phyloP scores from a whole-genome alignment of 1,140 invertebrate species.

The Hyphantria cunea region DNA sequence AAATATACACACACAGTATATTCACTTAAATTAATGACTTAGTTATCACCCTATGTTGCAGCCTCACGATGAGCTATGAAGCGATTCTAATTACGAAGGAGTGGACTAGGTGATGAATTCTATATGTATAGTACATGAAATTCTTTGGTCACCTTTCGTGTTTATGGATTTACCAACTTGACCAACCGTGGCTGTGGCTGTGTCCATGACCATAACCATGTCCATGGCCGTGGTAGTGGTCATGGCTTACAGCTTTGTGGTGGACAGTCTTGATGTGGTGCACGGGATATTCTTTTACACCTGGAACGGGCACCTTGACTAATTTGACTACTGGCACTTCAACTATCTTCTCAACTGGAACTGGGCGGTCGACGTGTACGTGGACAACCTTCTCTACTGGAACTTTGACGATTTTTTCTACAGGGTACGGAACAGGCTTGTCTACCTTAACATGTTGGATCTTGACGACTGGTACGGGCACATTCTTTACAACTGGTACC shows the following conservation, averaged over 20 bases:
- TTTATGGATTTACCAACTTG: slow-evolving; percentile 45
- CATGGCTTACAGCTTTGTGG: slow-evolving; percentile 54
- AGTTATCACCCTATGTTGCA: slow-evolving; percentile 78
- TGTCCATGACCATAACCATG: not conserved
- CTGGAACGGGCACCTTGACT: slow-evolving; percentile 63
- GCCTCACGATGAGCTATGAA: slow-evolving; percentile 74
- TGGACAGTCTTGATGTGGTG: slow-evolving; percentile 71
- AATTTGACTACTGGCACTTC: slow-evolving; percentile 67
- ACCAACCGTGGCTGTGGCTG: slow-evolving; percentile 26
- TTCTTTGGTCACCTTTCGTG: slow-evolving; percentile 9
- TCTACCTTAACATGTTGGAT: slow-evolving; percentile 74
- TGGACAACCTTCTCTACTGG: slow-evolving; percentile 70
- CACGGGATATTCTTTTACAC: slow-evolving; percentile 73
- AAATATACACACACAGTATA: slow-evolving; percentile 37
- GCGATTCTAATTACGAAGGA: slow-evolving; percentile 66
- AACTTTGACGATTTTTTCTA: slow-evolving; percentile 73
- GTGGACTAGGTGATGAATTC: slow-evolving; percentile 42
- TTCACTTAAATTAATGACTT: slow-evolving; percentile 77
- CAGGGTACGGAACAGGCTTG: slow-evolving; percentile 73
- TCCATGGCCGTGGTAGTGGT: slow-evolving; percentile 39
- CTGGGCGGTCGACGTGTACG: slow-evolving; percentile 67
- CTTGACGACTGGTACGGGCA: slow-evolving; percentile 72
- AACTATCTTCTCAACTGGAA: slow-evolving; percentile 71
- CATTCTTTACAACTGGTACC: slow-evolving; percentile 69
- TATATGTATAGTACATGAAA: slow-evolving; percentile 24